phyloP scores from a whole-genome alignment of 2,797 vertebrate species.

The Sebastes cheni region DNA sequence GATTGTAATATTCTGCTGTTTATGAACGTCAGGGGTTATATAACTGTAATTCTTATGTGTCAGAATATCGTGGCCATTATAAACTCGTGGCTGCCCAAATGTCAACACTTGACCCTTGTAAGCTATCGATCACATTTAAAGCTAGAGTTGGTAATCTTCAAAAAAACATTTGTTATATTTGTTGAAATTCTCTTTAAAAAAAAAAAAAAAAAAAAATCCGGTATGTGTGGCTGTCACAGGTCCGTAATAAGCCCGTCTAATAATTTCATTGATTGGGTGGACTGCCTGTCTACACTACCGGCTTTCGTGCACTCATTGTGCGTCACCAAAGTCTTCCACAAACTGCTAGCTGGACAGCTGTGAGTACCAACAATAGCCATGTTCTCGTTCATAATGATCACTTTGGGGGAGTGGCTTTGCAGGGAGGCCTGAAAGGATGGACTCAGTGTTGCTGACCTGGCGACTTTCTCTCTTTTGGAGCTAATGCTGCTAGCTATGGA shows the following conservation, averaged over 20 bases:
- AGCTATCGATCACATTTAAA: not conserved
- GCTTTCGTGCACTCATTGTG: too few species aligned
- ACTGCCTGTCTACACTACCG: too few species aligned
- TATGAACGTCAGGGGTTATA: conserved; percentile 19
- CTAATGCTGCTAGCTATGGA: not conserved
- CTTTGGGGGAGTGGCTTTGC: not conserved
- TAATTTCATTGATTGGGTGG: too few species aligned
- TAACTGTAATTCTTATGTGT: conserved; percentile 18
- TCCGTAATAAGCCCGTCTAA: not conserved
- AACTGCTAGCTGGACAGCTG: not conserved
- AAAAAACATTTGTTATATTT: not conserved
- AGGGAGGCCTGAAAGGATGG: not conserved
- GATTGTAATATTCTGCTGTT: conserved; percentile 43
- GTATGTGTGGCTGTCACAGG: not conserved
- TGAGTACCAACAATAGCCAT: not conserved
- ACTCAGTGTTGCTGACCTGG: not conserved
- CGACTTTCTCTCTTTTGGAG: not conserved
- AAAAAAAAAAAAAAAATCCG: not conserved
- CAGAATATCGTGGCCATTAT: conserved; percentile 7
- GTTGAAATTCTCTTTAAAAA: not conserved
- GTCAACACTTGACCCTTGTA: not conserved
- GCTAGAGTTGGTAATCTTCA: not conserved
- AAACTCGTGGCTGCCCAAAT: conserved; percentile 19
- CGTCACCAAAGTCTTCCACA: not conserved
- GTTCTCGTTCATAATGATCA: not conserved